phyloP scores from a whole-genome alignment of 2,797 vertebrate species.

The Luscinia megarhynchos region DNA sequence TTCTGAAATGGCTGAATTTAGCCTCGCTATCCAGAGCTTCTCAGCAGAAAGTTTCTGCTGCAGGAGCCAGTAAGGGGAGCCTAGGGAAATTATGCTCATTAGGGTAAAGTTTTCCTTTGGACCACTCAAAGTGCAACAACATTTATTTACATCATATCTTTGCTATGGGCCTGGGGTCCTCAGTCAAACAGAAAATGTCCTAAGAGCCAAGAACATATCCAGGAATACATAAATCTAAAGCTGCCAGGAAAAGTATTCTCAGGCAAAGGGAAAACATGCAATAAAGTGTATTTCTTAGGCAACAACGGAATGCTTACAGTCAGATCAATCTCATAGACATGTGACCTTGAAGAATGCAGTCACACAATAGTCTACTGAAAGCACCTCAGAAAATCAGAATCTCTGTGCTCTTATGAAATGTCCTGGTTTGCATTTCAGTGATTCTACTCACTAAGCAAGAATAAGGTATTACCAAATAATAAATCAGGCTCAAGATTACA shows the following conservation, averaged over 20 bases:
- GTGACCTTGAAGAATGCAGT: neutral
- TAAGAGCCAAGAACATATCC: neutral
- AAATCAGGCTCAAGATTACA: neutral
- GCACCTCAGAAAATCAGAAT: neutral
- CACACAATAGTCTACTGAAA: neutral
- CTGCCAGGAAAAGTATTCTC: neutral
- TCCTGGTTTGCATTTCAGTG: neutral
- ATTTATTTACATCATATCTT: neutral
- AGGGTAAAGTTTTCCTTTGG: constrained; percentile 11
- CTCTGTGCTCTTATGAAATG: neutral
- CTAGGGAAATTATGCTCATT: constrained; percentile 46
- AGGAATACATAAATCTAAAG: neutral
- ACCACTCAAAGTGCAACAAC: neutral
- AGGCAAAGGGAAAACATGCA: neutral
- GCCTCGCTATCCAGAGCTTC: neutral
- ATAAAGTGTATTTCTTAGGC: neutral
- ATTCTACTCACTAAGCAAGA: neutral
- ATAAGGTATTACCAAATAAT: neutral
- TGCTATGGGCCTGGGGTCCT: neutral
- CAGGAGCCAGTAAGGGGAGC: constrained; percentile 25
- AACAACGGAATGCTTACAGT: neutral
- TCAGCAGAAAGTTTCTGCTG: constrained; percentile 20
- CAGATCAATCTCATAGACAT: neutral
- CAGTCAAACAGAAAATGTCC: neutral
- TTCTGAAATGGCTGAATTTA: constrained; percentile 22